Conservation (phyloP, 2,113 vertebrate genomes). For the Grallaria varia region DNA sequence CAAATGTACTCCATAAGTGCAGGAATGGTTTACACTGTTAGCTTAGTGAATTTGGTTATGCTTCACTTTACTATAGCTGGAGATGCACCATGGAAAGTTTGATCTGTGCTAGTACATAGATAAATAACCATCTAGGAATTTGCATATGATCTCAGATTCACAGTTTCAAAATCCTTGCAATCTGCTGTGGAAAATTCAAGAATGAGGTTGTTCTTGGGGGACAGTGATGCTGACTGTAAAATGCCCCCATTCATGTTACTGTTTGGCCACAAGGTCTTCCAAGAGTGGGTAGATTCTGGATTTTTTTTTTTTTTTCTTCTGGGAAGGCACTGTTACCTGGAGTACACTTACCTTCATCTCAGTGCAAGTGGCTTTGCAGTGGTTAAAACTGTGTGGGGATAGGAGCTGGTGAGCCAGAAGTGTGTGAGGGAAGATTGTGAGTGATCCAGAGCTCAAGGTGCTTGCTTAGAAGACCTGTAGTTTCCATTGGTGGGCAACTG, state of each 20-base stretch:
- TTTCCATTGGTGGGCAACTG: background rate
- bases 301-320: background rate
- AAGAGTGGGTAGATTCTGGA: background rate
- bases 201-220: background rate
- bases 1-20: background rate
- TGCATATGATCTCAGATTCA: background rate
- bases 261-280: background rate
- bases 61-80: background rate
- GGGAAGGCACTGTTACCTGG: background rate
- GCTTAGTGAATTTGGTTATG: background rate
- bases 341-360: background rate
- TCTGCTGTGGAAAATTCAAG: background rate
- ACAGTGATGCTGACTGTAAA: background rate
- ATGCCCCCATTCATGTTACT: background rate
- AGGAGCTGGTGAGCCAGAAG: background rate
- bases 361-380: background rate
- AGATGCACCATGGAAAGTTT: background rate
- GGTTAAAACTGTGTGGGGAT: background rate
- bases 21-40: background rate
- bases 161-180: background rate
- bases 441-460: accelerated
- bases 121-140: constrained; percentile 31
- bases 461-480: background rate
- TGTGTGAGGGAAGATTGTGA: background rate
- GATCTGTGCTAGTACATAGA: background rate